phyloP scores from a whole-genome alignment of 2,888 invertebrate species.

The Drosophila mimetica region DNA sequence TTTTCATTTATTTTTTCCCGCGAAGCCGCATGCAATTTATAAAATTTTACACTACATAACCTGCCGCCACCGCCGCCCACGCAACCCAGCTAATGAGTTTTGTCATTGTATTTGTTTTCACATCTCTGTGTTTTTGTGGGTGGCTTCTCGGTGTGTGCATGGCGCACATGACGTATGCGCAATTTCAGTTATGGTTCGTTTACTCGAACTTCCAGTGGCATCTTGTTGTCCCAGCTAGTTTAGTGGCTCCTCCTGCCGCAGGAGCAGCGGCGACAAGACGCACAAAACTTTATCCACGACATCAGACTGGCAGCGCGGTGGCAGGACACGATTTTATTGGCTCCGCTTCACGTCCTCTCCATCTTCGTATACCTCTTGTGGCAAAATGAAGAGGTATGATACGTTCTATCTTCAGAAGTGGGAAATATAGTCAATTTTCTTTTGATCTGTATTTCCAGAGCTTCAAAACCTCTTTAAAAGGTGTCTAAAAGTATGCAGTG shows the following conservation, averaged over 20 bases:
- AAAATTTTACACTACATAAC: conserved; percentile 65
- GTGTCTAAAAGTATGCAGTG: no score
- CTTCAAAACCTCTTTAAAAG: no score
- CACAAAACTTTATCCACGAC: conserved; percentile 41
- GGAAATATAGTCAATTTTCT: neutral
- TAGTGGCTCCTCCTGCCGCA: conserved; percentile 16
- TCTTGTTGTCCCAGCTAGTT: conserved; percentile 50
- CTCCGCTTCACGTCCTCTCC: conserved; percentile 48
- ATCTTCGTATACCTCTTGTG: conserved; percentile 20
- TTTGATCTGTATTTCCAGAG: no score
- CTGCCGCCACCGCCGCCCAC: conserved; percentile 34
- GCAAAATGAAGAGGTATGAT: neutral
- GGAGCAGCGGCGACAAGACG: conserved; percentile 35
- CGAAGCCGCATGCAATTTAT: conserved; percentile 56
- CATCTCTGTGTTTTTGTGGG: conserved; percentile 18
- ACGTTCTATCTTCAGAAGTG: neutral
- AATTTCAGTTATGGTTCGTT: conserved; percentile 63
- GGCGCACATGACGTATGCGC: conserved; percentile 69
- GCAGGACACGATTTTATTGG: conserved; percentile 67
- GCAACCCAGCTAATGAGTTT: conserved; percentile 58
- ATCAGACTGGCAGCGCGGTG: conserved; percentile 24
- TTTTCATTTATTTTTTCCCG: conserved; percentile 21
- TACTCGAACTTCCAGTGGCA: conserved; percentile 53
- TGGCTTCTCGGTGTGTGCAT: conserved; percentile 13
- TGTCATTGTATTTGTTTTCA: conserved; percentile 45